These are phyloP conservation scores for Drosophila kanapiae DNA, from an alignment of 1,140 invertebrate genomes.

Conservation along the genomic window DNA sequence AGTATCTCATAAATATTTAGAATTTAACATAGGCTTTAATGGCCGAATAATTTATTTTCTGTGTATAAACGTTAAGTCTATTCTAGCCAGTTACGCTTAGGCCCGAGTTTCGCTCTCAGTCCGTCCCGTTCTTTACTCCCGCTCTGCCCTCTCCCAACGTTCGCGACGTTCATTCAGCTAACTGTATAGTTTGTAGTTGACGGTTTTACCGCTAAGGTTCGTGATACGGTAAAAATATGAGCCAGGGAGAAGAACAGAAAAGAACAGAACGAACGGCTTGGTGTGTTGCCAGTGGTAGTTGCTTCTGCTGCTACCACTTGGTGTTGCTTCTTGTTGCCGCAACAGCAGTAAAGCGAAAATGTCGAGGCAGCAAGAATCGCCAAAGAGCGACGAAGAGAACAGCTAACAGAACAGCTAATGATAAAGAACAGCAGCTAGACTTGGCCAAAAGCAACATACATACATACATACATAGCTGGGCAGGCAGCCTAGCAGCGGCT, in stretches of 20 bases:
- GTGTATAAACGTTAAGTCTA: slow-evolving; percentile 44
- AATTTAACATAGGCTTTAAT: not conserved
- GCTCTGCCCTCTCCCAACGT: not conserved
- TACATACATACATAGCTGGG: not conserved
- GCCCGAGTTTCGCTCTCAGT: slow-evolving; percentile 32
- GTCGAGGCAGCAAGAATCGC: slow-evolving; percentile 73
- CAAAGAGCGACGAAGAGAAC: slow-evolving; percentile 36
- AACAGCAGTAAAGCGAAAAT: slow-evolving; percentile 78
- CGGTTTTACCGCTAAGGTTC: slow-evolving; percentile 84
- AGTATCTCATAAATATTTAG: slow-evolving; percentile 3
- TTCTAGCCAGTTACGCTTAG: slow-evolving; percentile 47
- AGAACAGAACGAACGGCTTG: slow-evolving; percentile 19
- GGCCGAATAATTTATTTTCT: not conserved
- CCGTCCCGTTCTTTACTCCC: not conserved
- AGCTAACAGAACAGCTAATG: slow-evolving; percentile 79
- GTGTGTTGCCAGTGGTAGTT: slow-evolving; percentile 1
- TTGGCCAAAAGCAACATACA: slow-evolving; percentile 38
- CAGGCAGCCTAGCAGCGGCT: slow-evolving; percentile 64
- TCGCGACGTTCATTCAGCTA: slow-evolving; percentile 58
- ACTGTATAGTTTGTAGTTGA: slow-evolving; percentile 85
- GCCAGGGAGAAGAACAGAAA: slow-evolving; percentile 41
- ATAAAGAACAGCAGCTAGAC: slow-evolving; percentile 76
- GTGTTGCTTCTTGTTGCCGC: slow-evolving; percentile 50
- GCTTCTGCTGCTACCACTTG: not conserved
- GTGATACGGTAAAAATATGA: slow-evolving; percentile 84